phyloP scores from a whole-genome alignment of 2,113 vertebrate species.

The Passer montanus region DNA sequence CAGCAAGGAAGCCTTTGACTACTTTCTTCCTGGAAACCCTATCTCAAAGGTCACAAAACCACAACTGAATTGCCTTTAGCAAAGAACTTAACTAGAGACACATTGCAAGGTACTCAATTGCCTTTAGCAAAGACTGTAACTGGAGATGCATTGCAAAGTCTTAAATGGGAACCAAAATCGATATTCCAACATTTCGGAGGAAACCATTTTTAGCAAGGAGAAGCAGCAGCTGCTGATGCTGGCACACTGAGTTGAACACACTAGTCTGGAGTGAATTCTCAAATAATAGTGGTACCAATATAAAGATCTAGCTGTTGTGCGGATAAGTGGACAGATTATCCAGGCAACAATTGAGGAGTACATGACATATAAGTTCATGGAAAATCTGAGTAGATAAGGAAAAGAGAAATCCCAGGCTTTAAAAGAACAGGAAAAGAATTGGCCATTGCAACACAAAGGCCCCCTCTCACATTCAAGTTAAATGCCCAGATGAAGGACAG shows the following conservation, averaged over 20 bases:
- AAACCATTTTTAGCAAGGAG: not conserved
- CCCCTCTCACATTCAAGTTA: not conserved
- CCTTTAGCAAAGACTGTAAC: constrained; percentile 43
- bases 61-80: constrained; percentile 64
- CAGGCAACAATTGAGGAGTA: not conserved
- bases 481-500: not conserved
- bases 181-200: constrained; percentile 45
- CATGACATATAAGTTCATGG: accelerated
- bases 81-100: constrained; percentile 47
- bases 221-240: not conserved
- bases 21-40: constrained; percentile 46
- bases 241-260: not conserved
- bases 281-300: not conserved
- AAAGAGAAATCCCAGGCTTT: not conserved
- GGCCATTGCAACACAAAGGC: not conserved
- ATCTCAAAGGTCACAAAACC: constrained; percentile 41
- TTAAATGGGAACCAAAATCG: constrained; percentile 47
- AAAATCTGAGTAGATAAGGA: not conserved
- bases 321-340: not conserved
- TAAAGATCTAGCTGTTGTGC: not conserved
- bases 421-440: not conserved
- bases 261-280: not conserved
- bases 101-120: constrained; percentile 30
- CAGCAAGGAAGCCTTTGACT: constrained; percentile 45
- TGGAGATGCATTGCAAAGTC: not conserved